Base-by-base conservation (phyloP, 2,888 invertebrate genomes). In the Lasioglossum calceatum region DNA sequence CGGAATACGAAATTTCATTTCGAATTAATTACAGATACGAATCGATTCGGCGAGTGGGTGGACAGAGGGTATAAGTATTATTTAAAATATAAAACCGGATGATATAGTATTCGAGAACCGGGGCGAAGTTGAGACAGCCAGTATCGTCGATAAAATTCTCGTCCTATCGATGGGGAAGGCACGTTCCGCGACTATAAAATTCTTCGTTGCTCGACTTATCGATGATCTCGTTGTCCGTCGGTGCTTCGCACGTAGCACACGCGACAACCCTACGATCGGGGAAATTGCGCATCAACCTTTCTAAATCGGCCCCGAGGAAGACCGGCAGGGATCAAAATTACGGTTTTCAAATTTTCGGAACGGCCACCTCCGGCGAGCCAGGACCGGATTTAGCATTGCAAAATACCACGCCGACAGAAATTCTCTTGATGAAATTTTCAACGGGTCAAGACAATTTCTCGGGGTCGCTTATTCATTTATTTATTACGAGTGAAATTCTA, bases 131-230 rank as follows among this genome's bases (percentile, higher is more conserved):
- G 16, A 32, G 42, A 75, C 74, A 58, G 32, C 75, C 78, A 47
- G 75, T 64, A 71, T 50, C 74, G 19, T 4, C 85, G 85, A 85
- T 85, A 80, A 85, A 85, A 85, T 78, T 64, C 79, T 81, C 76
- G 70, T 74, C 42, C 67, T 23, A 47, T 67, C 77, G 47, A 79
- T 36, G 44, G 36, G 70, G 14, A 19, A 44, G 77, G 27, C 86
- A 85, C 76, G 77, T 85, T 73, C 81, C 36, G 71, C 44, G 71
- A 74, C 85, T 81, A 81, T 85, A 81, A 85, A 86, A 86, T 85
- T 81, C 86, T 54, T 70, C 74, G 61, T 39, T 64, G 64, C 70
- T 54, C 19, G 74, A 72, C 74, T 81, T 81, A 85, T 85, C 77
- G 77, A 54, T 75, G 74, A 79, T 85, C 79, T 54, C 61, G 79